Conservation (phyloP, 2,797 vertebrate genomes). For the Coregonus ussuriensis region DNA sequence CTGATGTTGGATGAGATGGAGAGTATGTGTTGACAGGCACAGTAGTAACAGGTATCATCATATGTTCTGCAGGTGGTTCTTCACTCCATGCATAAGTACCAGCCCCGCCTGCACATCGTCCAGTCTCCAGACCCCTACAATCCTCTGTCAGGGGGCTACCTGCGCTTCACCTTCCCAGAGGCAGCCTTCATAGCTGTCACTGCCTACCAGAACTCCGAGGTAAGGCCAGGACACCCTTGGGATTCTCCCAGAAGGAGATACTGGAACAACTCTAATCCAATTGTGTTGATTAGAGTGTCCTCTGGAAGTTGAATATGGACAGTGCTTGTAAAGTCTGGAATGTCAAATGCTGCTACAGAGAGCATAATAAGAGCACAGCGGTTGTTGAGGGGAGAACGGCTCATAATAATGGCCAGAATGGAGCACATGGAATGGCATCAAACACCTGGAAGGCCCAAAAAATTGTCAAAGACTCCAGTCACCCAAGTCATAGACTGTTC, state of each 20-base stretch:
- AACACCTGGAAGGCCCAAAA: too few species aligned
- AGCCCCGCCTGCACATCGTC: slow-evolving; percentile 53
- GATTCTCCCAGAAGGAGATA: too few species aligned
- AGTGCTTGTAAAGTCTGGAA: too few species aligned
- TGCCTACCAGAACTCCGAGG: slow-evolving; percentile 57
- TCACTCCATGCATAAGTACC: slow-evolving; percentile 61
- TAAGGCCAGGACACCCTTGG: slow-evolving; percentile 14
- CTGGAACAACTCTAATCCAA: not conserved
- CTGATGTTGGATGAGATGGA: not conserved
- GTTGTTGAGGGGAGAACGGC: too few species aligned
- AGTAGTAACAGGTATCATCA: not conserved
- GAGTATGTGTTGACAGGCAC: too few species aligned
- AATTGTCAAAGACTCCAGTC: too few species aligned
- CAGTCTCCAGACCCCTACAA: slow-evolving; percentile 43
- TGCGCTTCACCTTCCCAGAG: slow-evolving; percentile 50
- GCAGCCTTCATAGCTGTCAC: slow-evolving; percentile 54
- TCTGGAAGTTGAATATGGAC: too few species aligned
- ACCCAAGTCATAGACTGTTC: too few species aligned
- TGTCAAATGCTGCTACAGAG: not conserved
- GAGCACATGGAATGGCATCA: too few species aligned
- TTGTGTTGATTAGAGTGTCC: slow-evolving; percentile 13
- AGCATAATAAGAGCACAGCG: not conserved
- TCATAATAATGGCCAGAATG: too few species aligned
- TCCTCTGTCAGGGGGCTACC: slow-evolving; percentile 32
- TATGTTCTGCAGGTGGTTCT: slow-evolving; percentile 46